A percentile compares a stretch with the other conserved stretches of the same genome.
Conservation (phyloP, 1,140 invertebrate genomes). For the Sycophila sp. region DNA sequence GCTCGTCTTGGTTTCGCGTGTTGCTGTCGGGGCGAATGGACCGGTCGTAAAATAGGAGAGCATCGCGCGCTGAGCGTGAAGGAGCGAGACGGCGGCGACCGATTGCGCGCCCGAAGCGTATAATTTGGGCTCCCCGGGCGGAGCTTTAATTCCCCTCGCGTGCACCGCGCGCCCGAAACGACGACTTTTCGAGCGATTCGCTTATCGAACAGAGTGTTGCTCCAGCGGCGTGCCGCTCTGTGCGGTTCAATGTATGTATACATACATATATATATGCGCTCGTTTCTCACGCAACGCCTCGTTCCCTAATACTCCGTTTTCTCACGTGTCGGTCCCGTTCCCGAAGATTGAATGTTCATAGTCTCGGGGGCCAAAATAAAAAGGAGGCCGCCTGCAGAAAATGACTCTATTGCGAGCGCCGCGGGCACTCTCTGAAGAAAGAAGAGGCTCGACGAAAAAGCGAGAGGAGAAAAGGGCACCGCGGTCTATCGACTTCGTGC, state of each 20-base stretch:
- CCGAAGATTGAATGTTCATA: not conserved
- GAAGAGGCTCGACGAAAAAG: too few species aligned
- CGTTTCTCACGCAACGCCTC: not conserved
- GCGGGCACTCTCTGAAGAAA: not conserved
- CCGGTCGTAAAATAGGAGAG: too few species aligned
- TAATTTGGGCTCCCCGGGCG: not conserved
- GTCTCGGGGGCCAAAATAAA: not conserved
- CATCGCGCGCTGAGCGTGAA: too few species aligned
- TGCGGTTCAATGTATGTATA: too few species aligned
- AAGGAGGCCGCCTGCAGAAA: not conserved
- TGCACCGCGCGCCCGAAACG: too few species aligned
- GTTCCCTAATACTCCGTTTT: not conserved
- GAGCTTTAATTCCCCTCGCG: not conserved
- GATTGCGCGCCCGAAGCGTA: not conserved
- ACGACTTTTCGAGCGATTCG: too few species aligned
- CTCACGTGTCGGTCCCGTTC: not conserved
- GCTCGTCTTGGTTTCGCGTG: too few species aligned
- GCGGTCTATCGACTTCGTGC: too few species aligned
- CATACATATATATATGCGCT: not conserved
- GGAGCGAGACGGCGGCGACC: not conserved
- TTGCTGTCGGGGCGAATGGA: too few species aligned
- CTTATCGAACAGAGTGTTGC: too few species aligned
- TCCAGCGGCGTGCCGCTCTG: too few species aligned
- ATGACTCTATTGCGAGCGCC: constrained; percentile 7
- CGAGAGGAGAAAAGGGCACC: too few species aligned